A percentile compares a stretch with the other conserved stretches of the same genome.
Evolutionary conservation across 1,140 invertebrate genomes (phyloP).

Genomic region (Drosophila repleta): DNA sequence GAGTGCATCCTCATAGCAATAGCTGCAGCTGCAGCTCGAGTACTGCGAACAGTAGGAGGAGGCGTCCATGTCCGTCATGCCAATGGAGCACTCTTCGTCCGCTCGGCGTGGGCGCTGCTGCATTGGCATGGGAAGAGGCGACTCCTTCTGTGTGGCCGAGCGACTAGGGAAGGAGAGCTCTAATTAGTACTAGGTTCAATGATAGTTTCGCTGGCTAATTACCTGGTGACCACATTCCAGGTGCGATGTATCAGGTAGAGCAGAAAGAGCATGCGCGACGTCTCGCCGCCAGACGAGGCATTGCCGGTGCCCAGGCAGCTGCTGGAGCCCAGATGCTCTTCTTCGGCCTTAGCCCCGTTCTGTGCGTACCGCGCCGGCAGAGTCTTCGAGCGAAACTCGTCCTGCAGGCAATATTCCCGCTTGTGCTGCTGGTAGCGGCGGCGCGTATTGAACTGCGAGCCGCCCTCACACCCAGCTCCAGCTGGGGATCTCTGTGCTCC

Average conservation of each 20-base stretch:
- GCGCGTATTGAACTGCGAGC: slow-evolving; percentile 60
- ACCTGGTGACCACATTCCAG: slow-evolving; percentile 88
- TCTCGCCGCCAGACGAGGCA: slow-evolving; percentile 80
- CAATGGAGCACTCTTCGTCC: slow-evolving; percentile 81
- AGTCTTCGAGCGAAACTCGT: slow-evolving; percentile 70
- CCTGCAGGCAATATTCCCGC: slow-evolving; percentile 61
- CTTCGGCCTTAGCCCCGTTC: background rate
- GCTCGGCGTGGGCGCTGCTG: slow-evolving; percentile 20
- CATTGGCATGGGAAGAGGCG: slow-evolving; percentile 14
- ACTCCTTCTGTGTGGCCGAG: slow-evolving; percentile 43
- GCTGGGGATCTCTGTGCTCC: slow-evolving; percentile 24
- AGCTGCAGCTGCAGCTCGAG: slow-evolving; percentile 85
- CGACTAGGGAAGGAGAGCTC: slow-evolving; percentile 35
- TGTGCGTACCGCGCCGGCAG: slow-evolving; percentile 57
- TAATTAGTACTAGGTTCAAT: background rate
- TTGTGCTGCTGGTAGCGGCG: slow-evolving; percentile 71
- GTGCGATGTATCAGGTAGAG: slow-evolving; percentile 89
- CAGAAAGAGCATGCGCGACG: slow-evolving; percentile 87
- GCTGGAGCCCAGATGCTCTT: slow-evolving; percentile 45
- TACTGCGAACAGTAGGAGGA: slow-evolving; percentile 85
- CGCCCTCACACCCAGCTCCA: slow-evolving; percentile 1
- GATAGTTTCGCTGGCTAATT: slow-evolving; percentile 23
- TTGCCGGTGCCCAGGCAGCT: slow-evolving; percentile 58
- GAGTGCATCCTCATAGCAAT: slow-evolving; percentile 82
- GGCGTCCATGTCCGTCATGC: slow-evolving; percentile 73